A percentile compares a stretch with the other conserved stretches of the same genome.
Conservation (phyloP, 2,888 invertebrate species). For the Hylaea fasciaria region DNA sequence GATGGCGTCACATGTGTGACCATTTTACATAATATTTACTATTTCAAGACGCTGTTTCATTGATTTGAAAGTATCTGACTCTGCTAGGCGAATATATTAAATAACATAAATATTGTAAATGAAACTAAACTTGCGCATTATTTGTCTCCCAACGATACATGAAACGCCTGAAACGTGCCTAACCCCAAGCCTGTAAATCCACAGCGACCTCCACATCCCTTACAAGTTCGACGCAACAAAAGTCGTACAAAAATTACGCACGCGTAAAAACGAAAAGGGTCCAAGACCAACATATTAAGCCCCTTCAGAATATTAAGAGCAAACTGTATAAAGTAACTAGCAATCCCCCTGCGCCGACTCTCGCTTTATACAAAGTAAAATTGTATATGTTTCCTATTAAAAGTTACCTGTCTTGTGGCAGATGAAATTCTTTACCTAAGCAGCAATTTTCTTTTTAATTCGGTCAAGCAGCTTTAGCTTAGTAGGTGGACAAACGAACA, state of each 20-base stretch:
- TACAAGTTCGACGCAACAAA: conserved; percentile 15
- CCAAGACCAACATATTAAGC: conserved; percentile 12
- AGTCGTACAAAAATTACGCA: conserved; percentile 16
- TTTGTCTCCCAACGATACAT: conserved; percentile 2
- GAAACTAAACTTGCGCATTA: conserved; percentile 2
- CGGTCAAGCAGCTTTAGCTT: too few relatives aligned
- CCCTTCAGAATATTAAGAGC: conserved; percentile 20
- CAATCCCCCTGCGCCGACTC: not conserved
- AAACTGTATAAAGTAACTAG: not conserved
- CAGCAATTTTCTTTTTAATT: too few relatives aligned
- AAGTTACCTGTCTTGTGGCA: too few relatives aligned
- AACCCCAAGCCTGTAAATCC: not conserved
- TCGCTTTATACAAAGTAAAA: not conserved
- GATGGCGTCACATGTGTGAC: too few relatives aligned
- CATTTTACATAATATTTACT: too few relatives aligned
- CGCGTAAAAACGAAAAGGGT: conserved; percentile 24
- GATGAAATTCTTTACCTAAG: too few relatives aligned
- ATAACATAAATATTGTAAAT: too few relatives aligned
- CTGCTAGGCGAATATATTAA: too few relatives aligned
- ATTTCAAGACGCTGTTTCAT: too few relatives aligned
- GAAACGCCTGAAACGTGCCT: conserved; percentile 8
- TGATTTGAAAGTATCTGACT: too few relatives aligned
- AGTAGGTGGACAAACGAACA: not conserved
- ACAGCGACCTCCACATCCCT: conserved; percentile 2
- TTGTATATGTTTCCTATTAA: not conserved